phyloP scores from a whole-genome alignment of 2,888 invertebrate species.

The Himalopsyche tibetana region DNA sequence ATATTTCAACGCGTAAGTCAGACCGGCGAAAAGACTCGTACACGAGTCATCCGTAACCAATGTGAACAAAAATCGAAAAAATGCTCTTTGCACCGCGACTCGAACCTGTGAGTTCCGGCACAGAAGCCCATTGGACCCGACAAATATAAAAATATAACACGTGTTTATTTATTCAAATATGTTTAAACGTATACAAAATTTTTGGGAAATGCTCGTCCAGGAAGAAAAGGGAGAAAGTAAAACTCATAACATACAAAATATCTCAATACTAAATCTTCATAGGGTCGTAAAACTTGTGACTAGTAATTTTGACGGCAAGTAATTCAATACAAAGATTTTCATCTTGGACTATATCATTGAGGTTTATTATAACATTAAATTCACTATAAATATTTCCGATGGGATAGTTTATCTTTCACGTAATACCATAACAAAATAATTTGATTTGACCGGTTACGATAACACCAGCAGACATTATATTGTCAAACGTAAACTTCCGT shows the following conservation, averaged over 20 bases:
- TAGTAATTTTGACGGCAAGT: conserved; percentile 20
- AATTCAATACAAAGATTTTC: conserved; percentile 35
- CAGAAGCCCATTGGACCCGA: too few species aligned
- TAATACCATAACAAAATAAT: background rate
- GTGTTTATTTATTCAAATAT: too few species aligned
- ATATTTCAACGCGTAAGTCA: too few species aligned
- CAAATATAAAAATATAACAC: too few species aligned
- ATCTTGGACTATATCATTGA: conserved; percentile 31
- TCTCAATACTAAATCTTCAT: conserved; percentile 32
- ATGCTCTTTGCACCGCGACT: too few species aligned
- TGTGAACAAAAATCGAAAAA: too few species aligned
- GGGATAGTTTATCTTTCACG: background rate
- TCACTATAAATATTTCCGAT: background rate
- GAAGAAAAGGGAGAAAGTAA: background rate
- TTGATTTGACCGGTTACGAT: background rate
- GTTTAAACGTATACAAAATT: background rate
- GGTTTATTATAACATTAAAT: conserved; percentile 27
- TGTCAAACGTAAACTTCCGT: too few species aligned
- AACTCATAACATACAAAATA: background rate
- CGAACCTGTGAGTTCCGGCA: too few species aligned
- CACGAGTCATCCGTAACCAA: too few species aligned
- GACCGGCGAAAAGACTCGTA: too few species aligned
- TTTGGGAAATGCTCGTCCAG: background rate
- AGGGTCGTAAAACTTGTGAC: conserved; percentile 23
- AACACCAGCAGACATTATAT: background rate